phyloP scores from a whole-genome alignment of 2,888 invertebrate species.

The Tipula vernalis region DNA sequence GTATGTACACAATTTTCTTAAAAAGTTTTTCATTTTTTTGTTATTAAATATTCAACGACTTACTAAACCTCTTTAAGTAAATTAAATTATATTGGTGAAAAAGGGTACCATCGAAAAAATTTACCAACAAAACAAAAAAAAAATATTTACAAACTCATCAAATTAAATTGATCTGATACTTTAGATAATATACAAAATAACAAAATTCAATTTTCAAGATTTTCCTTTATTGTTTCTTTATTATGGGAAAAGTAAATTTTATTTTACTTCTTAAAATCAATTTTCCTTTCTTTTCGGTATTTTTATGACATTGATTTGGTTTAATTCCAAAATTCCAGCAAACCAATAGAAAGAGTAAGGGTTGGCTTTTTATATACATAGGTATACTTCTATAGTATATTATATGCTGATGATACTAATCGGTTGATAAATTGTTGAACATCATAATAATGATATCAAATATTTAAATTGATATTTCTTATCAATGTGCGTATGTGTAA shows the following conservation, averaged over 20 bases:
- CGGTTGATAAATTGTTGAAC: neutral
- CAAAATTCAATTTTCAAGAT: neutral
- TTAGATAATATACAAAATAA: neutral
- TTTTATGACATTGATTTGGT: neutral
- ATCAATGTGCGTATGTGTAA: neutral
- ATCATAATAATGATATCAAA: neutral
- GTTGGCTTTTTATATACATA: neutral
- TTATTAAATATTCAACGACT: neutral
- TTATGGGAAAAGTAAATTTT: neutral
- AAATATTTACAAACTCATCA: neutral
- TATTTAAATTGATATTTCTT: neutral
- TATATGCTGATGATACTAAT: neutral
- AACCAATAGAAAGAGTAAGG: neutral
- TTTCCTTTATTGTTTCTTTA: neutral
- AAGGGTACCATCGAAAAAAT: neutral
- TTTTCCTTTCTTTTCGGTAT: neutral
- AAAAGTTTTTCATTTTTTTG: too few relatives aligned
- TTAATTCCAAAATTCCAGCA: neutral
- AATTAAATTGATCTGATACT: neutral
- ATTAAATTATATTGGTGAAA: neutral
- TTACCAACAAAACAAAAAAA: neutral
- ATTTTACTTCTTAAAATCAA: neutral
- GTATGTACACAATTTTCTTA: neutral
- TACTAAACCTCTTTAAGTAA: neutral
- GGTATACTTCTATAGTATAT: neutral